phyloP scores from a whole-genome alignment of 1,140 invertebrate species.

The Drosophila tani region DNA sequence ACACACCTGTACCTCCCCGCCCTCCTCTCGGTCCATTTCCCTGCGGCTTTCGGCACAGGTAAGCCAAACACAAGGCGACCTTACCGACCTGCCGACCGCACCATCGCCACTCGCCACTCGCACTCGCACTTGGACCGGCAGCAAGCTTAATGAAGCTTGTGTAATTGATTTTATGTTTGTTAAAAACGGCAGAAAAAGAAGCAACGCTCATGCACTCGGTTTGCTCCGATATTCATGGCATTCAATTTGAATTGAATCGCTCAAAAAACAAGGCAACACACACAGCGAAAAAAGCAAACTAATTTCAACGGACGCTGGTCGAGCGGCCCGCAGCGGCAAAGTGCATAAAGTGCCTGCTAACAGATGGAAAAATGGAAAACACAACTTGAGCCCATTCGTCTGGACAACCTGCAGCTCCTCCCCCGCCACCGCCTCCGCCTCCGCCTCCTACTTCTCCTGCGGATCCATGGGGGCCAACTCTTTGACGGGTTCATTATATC shows the following conservation, averaged over 20 bases:
- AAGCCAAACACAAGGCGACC: conserved; percentile 29
- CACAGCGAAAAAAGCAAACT: conserved; percentile 50
- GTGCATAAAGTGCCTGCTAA: conserved; percentile 64
- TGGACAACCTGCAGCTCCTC: conserved; percentile 9
- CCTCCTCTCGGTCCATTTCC: conserved; percentile 35
- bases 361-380: conserved; percentile 26
- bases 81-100: conserved; percentile 21
- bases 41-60: conserved; percentile 45
- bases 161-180: conserved; percentile 82
- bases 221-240: conserved; percentile 72
- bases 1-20: background rate
- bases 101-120: conserved; percentile 23
- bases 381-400: conserved; percentile 46
- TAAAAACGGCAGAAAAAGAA: conserved; percentile 82
- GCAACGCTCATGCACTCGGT: conserved; percentile 66
- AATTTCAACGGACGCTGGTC: conserved; percentile 57
- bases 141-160: conserved; percentile 79
- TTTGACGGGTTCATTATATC: conserved; percentile 61
- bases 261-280: conserved; percentile 37
- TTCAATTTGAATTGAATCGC: conserved; percentile 78
- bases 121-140: conserved; percentile 5
- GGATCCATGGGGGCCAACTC: conserved; percentile 18
- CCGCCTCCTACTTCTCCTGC: background rate
- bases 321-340: conserved; percentile 61
- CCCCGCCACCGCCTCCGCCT: background rate